These are phyloP conservation scores for Elachura formosa DNA, from an alignment of 2,113 vertebrate species.

Conservation along the genomic window DNA sequence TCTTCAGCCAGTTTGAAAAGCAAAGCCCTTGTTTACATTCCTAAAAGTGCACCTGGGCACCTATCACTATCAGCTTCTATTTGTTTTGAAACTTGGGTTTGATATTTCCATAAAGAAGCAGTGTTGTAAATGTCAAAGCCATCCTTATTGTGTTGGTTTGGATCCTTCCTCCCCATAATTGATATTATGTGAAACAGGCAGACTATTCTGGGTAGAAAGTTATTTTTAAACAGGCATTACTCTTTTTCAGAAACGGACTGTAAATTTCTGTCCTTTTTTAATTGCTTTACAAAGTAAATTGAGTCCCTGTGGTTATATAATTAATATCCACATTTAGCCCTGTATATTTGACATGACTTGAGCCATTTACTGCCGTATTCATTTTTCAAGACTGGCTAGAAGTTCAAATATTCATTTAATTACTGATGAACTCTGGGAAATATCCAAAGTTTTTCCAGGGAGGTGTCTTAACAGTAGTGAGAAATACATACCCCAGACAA, in stretches of 20 bases:
- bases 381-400: background rate
- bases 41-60: background rate
- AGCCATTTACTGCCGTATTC: background rate
- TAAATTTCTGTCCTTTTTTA: constrained; percentile 36
- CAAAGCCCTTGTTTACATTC: background rate
- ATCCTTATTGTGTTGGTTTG: background rate
- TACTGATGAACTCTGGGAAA: background rate
- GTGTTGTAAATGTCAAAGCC: background rate
- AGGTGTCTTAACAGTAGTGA: background rate
- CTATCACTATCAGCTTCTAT: background rate
- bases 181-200: background rate
- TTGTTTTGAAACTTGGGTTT: background rate
- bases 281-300: constrained; percentile 42
- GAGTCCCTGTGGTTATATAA: background rate
- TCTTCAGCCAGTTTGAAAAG: background rate
- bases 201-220: constrained; percentile 1
- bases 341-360: background rate
- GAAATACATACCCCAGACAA: background rate
- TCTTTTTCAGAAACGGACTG: constrained; percentile 11
- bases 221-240: constrained; percentile 44
- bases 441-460: background rate
- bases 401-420: background rate
- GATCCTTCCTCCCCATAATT: background rate
- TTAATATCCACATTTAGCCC: constrained; percentile 15
- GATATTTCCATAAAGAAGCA: background rate